Base-by-base conservation (phyloP, 2,113 vertebrate genomes). In the Marmota flaviventris region DNA sequence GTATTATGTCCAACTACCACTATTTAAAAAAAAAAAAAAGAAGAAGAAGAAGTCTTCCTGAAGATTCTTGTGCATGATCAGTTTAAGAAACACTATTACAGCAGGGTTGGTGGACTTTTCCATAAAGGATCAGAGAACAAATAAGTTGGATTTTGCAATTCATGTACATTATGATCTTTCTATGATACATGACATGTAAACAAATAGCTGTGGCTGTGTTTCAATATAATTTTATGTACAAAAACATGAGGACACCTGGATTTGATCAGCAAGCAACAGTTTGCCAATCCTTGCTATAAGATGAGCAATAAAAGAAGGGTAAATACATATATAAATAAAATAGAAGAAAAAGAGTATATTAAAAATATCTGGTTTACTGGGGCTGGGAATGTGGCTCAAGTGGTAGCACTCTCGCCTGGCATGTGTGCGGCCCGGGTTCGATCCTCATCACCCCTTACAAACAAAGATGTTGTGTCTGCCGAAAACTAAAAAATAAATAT, bases 291-390 rank as follows among this genome's bases (percentile, higher is more conserved):
- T 45, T 76, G 37, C 37, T 85, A 20, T 51, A 82, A 14, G 18
- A 22, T 45, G 89, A 86, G 48, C 61, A 86, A 32, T 95, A 93
- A 84, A 87, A 42, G 56, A 89, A 69, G 32, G 84, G 42, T 16
- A 88, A 98, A 92, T 83, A 32, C 22, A 37, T 8, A 73, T 0
- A 45, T 20, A 91, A 67, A 78, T 12, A 25, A 81, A 82, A 14
- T 8, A 48, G 0, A 78, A 85, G 32, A 75, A 82, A 82, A 70
- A 82, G 29, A 76, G 65, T 76, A 67, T 56, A 88, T 85, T 69
- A 81, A 89, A 89, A 79, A n/a, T 22, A 85, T 51, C 5, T 34
- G 2, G 93, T 90, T 73, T 72, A 73, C 16, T 95, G 45, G 45
- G 45, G 45, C 45, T 45, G 8, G 45, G 45, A 45, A 45, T 45